Evolutionary conservation across 2,888 invertebrate species (phyloP).

Genomic region (Leptopilina drosophilae): DNA sequence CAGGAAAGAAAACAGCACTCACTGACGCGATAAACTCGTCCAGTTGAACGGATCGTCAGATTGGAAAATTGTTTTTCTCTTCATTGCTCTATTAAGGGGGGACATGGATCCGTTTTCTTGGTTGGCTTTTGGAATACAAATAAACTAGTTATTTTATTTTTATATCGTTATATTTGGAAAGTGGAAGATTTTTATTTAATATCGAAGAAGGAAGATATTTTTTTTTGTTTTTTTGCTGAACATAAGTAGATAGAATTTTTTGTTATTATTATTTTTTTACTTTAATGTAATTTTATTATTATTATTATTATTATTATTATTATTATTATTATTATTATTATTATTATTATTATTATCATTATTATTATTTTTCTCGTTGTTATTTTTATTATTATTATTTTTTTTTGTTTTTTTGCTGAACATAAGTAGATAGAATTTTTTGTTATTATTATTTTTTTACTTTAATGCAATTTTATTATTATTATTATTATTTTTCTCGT

Average conservation of each 20-base stretch:
- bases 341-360: too few relatives aligned
- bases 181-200: too few relatives aligned
- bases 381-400: too few relatives aligned
- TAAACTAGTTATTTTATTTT: slow-evolving; percentile 5
- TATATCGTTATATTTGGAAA: not conserved
- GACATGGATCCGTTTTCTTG: not conserved
- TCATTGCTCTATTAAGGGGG: slow-evolving; percentile 40
- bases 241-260: not conserved
- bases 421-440: too few relatives aligned
- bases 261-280: not conserved
- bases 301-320: too few relatives aligned
- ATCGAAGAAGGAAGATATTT: not conserved
- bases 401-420: too few relatives aligned
- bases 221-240: not conserved
- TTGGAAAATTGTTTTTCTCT: slow-evolving; percentile 62
- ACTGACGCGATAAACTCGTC: slow-evolving; percentile 56
- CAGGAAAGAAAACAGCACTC: slow-evolving; percentile 43
- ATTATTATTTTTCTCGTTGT: too few relatives aligned
- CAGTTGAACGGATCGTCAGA: slow-evolving; percentile 55
- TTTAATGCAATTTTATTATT: too few relatives aligned
- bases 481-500: too few relatives aligned
- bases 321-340: too few relatives aligned
- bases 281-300: too few relatives aligned
- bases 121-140: slow-evolving; percentile 5
- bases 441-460: too few relatives aligned